Percentiles rank a stretch among this genome's conserved stretches.
Evolutionary conservation across 2,113 vertebrate genomes (phyloP).

Genomic region (Chamaea fasciata): DNA sequence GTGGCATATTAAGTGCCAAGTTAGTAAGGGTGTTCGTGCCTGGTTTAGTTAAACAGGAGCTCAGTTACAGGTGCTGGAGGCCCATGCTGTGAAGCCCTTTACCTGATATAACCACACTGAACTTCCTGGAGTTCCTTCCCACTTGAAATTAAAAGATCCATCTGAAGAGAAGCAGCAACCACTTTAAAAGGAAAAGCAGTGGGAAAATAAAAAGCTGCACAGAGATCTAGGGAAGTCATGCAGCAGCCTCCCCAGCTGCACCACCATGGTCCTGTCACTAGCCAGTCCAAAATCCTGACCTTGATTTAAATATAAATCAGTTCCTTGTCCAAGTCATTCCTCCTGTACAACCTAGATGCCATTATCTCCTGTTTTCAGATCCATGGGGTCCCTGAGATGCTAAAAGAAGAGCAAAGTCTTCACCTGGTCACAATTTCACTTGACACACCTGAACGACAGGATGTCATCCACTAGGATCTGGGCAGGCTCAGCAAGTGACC

Average conservation of each 20-base stretch:
- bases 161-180: not conserved
- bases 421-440: not conserved
- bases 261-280: not conserved
- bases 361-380: not conserved
- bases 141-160: not conserved
- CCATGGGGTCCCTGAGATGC: too few species aligned
- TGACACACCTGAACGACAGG: not conserved
- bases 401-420: not conserved
- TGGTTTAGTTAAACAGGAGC: not conserved
- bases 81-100: not conserved
- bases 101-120: not conserved
- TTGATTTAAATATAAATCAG: not conserved
- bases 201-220: not conserved
- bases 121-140: not conserved
- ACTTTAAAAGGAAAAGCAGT: not conserved
- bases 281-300: not conserved
- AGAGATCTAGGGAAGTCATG: not conserved
- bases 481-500: not conserved
- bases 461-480: not conserved
- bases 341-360: not conserved
- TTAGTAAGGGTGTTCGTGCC: not conserved
- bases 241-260: not conserved
- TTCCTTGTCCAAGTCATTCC: not conserved
- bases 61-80: not conserved
- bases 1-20: not conserved